Conservation (phyloP, 1,140 invertebrate species). For the Bombus sylvicola region DNA sequence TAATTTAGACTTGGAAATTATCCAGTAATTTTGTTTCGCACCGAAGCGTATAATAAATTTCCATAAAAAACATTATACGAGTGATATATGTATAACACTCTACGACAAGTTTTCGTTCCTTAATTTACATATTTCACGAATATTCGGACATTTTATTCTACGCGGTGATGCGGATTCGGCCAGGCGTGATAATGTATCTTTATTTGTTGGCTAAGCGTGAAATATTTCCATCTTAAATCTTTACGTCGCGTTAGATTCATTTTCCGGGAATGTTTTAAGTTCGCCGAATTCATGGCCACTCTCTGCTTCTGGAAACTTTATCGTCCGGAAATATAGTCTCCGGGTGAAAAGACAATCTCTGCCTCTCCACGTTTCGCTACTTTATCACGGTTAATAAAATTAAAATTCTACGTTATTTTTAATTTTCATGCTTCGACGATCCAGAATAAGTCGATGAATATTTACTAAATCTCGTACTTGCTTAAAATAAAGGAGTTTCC, state of each 20-base stretch:
- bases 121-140: conserved; percentile 20
- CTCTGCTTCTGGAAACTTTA: conserved; percentile 8
- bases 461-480: background rate
- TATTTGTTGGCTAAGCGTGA: conserved; percentile 32
- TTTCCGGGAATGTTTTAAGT: conserved; percentile 12
- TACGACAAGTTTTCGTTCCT: background rate
- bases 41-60: background rate
- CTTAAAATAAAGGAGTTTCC: too few relatives aligned
- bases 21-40: background rate
- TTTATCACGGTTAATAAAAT: background rate
- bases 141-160: background rate
- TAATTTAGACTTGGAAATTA: background rate
- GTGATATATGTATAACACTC: background rate
- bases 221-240: conserved; percentile 38
- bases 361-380: background rate
- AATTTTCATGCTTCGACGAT: background rate
- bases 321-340: conserved; percentile 6
- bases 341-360: background rate
- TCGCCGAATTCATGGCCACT: background rate
- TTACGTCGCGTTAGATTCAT: background rate
- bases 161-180: background rate
- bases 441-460: background rate
- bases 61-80: background rate
- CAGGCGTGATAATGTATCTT: conserved; percentile 17
- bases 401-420: background rate